Evolutionary conservation across 1,140 invertebrate species (phyloP).

Genomic region (Drosophila quadrilineata): DNA sequence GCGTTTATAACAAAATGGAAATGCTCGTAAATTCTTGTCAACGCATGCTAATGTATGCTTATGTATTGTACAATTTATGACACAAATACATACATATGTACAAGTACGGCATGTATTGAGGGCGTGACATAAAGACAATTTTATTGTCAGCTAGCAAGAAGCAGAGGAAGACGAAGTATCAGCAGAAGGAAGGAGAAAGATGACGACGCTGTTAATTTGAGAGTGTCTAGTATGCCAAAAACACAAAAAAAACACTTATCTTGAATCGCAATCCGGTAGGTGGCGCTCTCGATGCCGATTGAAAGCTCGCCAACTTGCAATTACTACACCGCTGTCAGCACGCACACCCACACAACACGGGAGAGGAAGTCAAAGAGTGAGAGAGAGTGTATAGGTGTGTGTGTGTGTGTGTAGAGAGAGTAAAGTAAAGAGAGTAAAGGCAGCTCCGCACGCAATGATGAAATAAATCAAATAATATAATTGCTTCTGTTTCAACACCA

Average conservation of each 20-base stretch:
- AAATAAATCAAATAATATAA: conserved; percentile 78
- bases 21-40: conserved; percentile 49
- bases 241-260: too few relatives aligned
- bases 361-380: conserved; percentile 9
- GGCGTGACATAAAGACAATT: conserved; percentile 30
- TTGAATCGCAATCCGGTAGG: too few relatives aligned
- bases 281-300: conserved; percentile 26
- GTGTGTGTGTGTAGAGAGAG: too few relatives aligned
- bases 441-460: conserved; percentile 73
- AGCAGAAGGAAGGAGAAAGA: too few relatives aligned
- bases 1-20: conserved; percentile 20
- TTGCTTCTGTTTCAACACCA: conserved; percentile 66
- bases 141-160: conserved; percentile 33
- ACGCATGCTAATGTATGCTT: conserved; percentile 25
- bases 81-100: conserved; percentile 1
- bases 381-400: too few relatives aligned
- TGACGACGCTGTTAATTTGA: conserved; percentile 66
- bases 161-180: too few relatives aligned
- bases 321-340: conserved; percentile 34
- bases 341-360: conserved; percentile 23
- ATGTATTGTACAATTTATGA: conserved; percentile 10
- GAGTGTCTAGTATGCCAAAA: conserved; percentile 64
- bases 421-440: too few relatives aligned
- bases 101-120: conserved; percentile 8
- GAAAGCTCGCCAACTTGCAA: conserved; percentile 61